Conservation (phyloP, 2,797 vertebrate species). For the Anisognathus igniventris region DNA sequence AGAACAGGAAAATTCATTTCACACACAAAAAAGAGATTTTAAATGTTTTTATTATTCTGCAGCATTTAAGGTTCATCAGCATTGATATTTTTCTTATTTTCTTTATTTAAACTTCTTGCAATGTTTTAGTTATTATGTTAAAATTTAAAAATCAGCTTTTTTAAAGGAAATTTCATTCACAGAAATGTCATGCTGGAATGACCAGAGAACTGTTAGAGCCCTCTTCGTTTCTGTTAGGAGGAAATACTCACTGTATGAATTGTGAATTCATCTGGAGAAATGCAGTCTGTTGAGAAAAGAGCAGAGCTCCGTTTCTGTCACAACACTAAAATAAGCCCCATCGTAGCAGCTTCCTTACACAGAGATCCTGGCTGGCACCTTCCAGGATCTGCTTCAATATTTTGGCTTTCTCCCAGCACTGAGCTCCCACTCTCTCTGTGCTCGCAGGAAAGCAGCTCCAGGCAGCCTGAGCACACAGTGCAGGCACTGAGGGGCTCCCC, state of each 20-base stretch:
- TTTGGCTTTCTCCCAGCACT: conserved; percentile 12
- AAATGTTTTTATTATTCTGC: background rate
- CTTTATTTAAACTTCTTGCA: background rate
- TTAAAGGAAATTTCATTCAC: background rate
- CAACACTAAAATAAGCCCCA: conserved; percentile 7
- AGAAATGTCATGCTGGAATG: background rate
- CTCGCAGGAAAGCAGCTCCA: background rate
- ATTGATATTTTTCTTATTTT: background rate
- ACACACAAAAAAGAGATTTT: background rate
- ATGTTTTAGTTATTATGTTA: background rate
- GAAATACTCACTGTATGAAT: background rate
- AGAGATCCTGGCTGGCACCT: conserved; percentile 43
- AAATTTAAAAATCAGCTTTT: background rate
- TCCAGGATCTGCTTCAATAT: background rate
- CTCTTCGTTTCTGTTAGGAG: background rate
- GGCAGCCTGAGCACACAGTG: background rate
- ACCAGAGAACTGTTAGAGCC: background rate
- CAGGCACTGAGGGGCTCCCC: background rate
- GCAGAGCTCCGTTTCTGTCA: background rate
- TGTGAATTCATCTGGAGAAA: background rate
- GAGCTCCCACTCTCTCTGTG: background rate
- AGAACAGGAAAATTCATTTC: background rate
- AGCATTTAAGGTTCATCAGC: background rate
- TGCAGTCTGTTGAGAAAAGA: conserved; percentile 9
- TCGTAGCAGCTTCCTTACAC: conserved; percentile 9